Percentiles rank a stretch among this genome's conserved stretches.
These are phyloP conservation scores for Bambusicola thoracicus DNA, from an alignment of 2,113 vertebrate genomes.

Conservation along the genomic window DNA sequence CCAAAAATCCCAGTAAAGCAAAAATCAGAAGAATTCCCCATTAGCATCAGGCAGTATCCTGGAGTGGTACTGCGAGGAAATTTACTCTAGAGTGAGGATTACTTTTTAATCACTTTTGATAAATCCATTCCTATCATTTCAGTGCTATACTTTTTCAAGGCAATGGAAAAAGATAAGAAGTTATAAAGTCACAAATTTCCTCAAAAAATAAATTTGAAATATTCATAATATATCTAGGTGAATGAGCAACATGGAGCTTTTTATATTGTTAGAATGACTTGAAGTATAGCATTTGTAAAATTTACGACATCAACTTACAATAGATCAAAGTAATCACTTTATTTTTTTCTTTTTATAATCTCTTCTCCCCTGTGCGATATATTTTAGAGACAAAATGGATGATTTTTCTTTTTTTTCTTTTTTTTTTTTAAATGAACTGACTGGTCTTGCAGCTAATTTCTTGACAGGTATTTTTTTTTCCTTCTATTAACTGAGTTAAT, in stretches of 20 bases:
- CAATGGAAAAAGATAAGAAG: neutral
- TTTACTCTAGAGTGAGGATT: neutral
- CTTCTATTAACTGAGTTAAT: conserved; percentile 36
- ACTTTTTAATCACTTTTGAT: neutral
- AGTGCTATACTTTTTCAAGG: neutral
- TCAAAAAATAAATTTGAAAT: neutral
- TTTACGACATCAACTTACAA: neutral
- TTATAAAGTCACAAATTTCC: neutral
- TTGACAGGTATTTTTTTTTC: neutral
- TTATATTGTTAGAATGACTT: conserved; percentile 1
- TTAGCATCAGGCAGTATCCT: neutral
- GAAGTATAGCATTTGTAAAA: neutral
- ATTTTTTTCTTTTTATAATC: conserved; percentile 30
- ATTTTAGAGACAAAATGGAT: neutral
- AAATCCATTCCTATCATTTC: neutral
- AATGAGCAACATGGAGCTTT: neutral
- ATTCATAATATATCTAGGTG: neutral
- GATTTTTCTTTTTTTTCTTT: neutral
- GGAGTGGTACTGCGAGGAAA: neutral
- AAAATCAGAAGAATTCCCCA: neutral
- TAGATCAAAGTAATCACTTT: conserved; percentile 15
- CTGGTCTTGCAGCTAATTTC: conserved; percentile 1
- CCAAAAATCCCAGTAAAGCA: neutral
- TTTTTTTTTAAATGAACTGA: conserved; percentile 7
- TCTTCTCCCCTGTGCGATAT: neutral